Conservation (phyloP, 2,113 vertebrate genomes). For the Perognathus longimembris region DNA sequence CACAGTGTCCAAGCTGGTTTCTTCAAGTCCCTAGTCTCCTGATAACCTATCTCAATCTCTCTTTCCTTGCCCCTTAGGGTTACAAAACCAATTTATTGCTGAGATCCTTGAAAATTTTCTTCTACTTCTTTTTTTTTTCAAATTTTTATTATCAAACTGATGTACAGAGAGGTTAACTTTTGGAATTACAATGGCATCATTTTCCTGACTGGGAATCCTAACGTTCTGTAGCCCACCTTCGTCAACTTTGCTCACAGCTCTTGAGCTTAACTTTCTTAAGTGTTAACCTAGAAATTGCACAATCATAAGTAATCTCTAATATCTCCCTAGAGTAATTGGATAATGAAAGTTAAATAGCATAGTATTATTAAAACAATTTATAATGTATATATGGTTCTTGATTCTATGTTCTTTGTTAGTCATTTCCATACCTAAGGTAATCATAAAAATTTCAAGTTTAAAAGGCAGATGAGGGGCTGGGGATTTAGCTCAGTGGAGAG, state of each 20-base stretch:
- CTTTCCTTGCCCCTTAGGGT: slow-evolving; percentile 76
- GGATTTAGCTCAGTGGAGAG: too few relatives aligned
- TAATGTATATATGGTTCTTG: neutral
- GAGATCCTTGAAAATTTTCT: slow-evolving; percentile 70
- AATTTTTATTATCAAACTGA: too few relatives aligned
- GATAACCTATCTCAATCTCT: slow-evolving; percentile 77
- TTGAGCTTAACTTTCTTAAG: neutral
- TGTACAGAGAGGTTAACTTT: too few relatives aligned
- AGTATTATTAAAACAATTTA: slow-evolving; percentile 19
- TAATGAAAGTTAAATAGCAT: slow-evolving; percentile 26
- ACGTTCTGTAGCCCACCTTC: neutral
- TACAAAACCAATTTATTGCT: slow-evolving; percentile 81
- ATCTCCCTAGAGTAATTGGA: neutral
- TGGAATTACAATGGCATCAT: slow-evolving; percentile 70
- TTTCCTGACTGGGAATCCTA: slow-evolving; percentile 50
- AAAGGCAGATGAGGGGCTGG: neutral
- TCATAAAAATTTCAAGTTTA: slow-evolving; percentile 2
- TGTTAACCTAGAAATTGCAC: slow-evolving; percentile 11
- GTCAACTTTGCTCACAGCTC: slow-evolving; percentile 1
- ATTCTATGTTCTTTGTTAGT: neutral
- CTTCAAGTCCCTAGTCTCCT: slow-evolving; percentile 65
- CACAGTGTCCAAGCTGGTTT: slow-evolving; percentile 35
- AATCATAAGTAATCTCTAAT: neutral
- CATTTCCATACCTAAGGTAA: neutral
- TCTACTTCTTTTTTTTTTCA: too few relatives aligned